Percentiles rank a stretch among this genome's conserved stretches.
These are phyloP conservation scores for Papilio demoleus DNA, from an alignment of 2,888 invertebrate genomes.

Conservation along the genomic window DNA sequence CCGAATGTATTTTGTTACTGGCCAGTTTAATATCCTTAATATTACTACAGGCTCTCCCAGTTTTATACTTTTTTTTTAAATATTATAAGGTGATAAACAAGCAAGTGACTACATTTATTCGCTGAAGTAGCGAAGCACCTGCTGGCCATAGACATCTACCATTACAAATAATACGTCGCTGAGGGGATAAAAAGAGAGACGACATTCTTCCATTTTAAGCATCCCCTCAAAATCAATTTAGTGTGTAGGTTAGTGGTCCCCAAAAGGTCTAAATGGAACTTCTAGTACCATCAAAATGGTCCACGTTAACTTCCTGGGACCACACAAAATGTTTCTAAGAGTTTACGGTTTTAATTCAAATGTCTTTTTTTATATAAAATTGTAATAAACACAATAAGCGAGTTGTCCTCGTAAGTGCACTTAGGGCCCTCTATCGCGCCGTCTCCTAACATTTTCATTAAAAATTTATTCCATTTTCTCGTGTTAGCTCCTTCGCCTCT, in stretches of 20 bases:
- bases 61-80: too few relatives aligned
- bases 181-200: too few relatives aligned
- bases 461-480: conserved; percentile 30
- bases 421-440: conserved; percentile 28
- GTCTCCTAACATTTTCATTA: conserved; percentile 32
- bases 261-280: neutral
- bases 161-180: too few relatives aligned
- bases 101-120: too few relatives aligned
- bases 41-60: neutral
- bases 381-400: conserved; percentile 24
- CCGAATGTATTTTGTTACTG: neutral
- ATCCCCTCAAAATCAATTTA: too few relatives aligned
- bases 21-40: neutral
- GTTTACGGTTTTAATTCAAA: too few relatives aligned
- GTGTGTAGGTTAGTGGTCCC: too few relatives aligned
- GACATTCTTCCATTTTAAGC: too few relatives aligned
- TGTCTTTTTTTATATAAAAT: too few relatives aligned
- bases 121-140: too few relatives aligned
- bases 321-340: neutral
- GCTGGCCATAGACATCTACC: too few relatives aligned
- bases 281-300: neutral
- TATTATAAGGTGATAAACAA: too few relatives aligned
- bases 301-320: neutral
- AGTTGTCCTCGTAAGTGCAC: conserved; percentile 22
- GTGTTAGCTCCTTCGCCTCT: neutral